These are phyloP conservation scores for Toxotes chatareus DNA, from an alignment of 2,113 vertebrate genomes.

Conservation along the genomic window DNA sequence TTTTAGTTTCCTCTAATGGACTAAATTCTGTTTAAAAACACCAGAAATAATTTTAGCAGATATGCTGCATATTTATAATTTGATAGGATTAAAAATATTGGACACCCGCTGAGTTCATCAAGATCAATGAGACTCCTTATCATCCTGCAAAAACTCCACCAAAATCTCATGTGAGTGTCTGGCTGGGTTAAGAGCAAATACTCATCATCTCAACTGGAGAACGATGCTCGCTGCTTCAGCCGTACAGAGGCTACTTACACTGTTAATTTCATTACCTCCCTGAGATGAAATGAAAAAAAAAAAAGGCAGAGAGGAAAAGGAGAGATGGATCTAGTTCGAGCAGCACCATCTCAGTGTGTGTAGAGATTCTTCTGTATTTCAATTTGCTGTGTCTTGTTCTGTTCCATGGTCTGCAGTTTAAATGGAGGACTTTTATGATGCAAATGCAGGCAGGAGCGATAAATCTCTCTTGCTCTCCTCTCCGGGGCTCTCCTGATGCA, in stretches of 20 bases:
- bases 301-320: conserved; percentile 9
- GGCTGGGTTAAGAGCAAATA: conserved; percentile 1
- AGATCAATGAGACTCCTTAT: neutral
- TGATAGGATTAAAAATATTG: neutral
- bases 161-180: conserved; percentile 1
- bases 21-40: neutral
- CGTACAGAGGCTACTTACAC: conserved; percentile 38
- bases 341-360: conserved; percentile 26
- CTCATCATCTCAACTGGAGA: conserved; percentile 22
- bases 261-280: conserved; percentile 71
- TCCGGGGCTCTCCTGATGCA: conserved; percentile 67
- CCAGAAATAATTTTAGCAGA: neutral
- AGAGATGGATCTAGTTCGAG: conserved; percentile 37
- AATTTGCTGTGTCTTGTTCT: conserved; percentile 69
- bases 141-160: conserved; percentile 1
- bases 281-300: conserved; percentile 51
- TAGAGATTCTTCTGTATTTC: conserved; percentile 67
- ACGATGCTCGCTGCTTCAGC: conserved; percentile 37
- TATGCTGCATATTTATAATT: neutral
- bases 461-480: conserved; percentile 73
- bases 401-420: conserved; percentile 65
- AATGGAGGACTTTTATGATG: conserved; percentile 80
- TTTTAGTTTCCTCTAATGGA: neutral
- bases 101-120: neutral
- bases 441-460: conserved; percentile 77